Evolutionary conservation across 2,113 vertebrate species (phyloP).

Genomic region (Cranoglanis bouderius): DNA sequence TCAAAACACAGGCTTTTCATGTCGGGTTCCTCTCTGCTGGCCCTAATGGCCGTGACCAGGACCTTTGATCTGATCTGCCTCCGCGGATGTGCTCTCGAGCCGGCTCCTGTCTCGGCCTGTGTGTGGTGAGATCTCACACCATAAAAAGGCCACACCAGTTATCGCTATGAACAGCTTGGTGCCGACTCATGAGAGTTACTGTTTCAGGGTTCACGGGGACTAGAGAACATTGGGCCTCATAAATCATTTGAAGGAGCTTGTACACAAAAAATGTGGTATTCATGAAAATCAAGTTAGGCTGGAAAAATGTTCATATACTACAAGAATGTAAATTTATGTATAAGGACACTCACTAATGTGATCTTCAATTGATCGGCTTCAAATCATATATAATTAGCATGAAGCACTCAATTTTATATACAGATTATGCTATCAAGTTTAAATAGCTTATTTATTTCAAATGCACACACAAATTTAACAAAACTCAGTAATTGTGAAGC

Average conservation of each 20-base stretch:
- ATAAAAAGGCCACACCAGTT: constrained; percentile 69
- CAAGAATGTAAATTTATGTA: neutral
- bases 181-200: constrained; percentile 63
- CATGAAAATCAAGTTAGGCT: neutral
- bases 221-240: constrained; percentile 54
- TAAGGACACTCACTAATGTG: neutral
- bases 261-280: neutral
- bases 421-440: neutral
- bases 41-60: constrained; percentile 81
- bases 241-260: neutral
- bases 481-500: neutral
- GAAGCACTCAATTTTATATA: neutral
- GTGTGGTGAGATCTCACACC: constrained; percentile 62
- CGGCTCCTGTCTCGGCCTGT: constrained; percentile 64
- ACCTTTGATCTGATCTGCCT: constrained; percentile 81
- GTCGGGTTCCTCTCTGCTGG: constrained; percentile 70
- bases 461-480: neutral
- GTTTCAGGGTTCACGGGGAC: constrained; percentile 45
- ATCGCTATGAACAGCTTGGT: constrained; percentile 70
- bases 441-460: neutral
- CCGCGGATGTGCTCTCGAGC: constrained; percentile 67
- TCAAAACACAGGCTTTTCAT: constrained; percentile 82
- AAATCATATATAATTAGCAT: neutral
- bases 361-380: neutral
- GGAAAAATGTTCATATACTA: neutral